These are phyloP conservation scores for Mesembrinibis cayennensis DNA, from an alignment of 2,113 vertebrate genomes.

Conservation along the genomic window DNA sequence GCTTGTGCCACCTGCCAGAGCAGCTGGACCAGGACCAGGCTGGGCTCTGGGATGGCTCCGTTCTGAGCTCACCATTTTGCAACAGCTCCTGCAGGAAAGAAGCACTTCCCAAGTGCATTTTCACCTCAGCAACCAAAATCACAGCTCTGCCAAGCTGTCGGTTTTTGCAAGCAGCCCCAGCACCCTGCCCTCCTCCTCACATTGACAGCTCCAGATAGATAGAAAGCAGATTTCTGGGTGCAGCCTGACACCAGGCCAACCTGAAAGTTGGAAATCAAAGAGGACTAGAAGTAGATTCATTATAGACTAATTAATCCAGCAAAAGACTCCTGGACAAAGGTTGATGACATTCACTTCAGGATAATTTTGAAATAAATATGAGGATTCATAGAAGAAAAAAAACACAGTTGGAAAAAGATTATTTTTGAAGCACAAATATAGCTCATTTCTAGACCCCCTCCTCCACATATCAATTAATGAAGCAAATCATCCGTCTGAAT, in stretches of 20 bases:
- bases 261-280: constrained; percentile 9
- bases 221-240: neutral
- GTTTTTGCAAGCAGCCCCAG: neutral
- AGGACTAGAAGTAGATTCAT: neutral
- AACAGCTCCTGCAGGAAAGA: neutral
- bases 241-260: neutral
- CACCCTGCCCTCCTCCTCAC: neutral
- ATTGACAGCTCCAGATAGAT: neutral
- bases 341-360: constrained; percentile 29
- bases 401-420: neutral
- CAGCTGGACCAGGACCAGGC: neutral
- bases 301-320: constrained; percentile 43
- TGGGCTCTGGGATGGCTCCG: neutral
- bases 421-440: constrained; percentile 39
- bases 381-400: constrained; percentile 12
- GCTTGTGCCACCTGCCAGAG: neutral
- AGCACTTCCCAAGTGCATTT: neutral
- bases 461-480: constrained; percentile 63
- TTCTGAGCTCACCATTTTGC: neutral
- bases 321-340: constrained; percentile 38
- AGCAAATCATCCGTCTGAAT: constrained; percentile 63
- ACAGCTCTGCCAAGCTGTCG: neutral
- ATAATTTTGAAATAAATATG: constrained; percentile 53
- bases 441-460: constrained; percentile 45
- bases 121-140: neutral